phyloP scores from a whole-genome alignment of 2,888 invertebrate genomes.

The Neoascia interrupta region DNA sequence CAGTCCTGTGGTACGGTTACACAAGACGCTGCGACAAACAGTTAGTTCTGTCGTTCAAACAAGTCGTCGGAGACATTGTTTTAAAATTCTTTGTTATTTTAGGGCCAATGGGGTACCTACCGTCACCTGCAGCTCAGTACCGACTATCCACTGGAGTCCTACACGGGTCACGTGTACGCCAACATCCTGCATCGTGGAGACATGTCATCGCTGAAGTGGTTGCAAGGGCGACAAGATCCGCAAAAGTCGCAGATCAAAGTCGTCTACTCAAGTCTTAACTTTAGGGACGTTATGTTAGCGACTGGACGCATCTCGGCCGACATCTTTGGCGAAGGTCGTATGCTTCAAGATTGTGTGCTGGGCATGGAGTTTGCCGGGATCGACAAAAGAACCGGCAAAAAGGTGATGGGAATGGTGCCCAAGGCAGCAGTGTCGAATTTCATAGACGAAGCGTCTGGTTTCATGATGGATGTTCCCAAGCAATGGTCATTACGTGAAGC shows the following conservation, averaged over 20 bases:
- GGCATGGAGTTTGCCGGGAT: conserved; percentile 85
- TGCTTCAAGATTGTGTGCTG: conserved; percentile 83
- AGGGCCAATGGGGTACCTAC: conserved; percentile 84
- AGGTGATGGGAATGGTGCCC: conserved; percentile 82
- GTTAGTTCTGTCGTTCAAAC: too few relatives aligned
- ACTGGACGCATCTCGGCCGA: conserved; percentile 92
- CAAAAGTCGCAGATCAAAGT: conserved; percentile 81
- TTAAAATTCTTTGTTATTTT: background rate
- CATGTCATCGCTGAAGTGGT: conserved; percentile 88
- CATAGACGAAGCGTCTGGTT: conserved; percentile 65
- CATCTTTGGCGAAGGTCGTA: conserved; percentile 84
- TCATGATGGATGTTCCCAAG: conserved; percentile 85
- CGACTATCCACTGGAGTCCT: conserved; percentile 78
- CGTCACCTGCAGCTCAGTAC: conserved; percentile 84
- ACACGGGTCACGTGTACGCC: conserved; percentile 85
- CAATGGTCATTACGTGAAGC: conserved; percentile 88
- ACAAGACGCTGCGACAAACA: too few relatives aligned
- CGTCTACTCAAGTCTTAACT: conserved; percentile 89
- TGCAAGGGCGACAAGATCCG: conserved; percentile 82
- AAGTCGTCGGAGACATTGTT: too few relatives aligned
- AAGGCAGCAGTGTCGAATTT: conserved; percentile 81
- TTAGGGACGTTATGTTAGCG: conserved; percentile 94
- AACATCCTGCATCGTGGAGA: conserved; percentile 89
- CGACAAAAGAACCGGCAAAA: conserved; percentile 80
- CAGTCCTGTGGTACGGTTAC: too few relatives aligned